A percentile compares a stretch with the other conserved stretches of the same genome.
Conservation (phyloP, 2,888 invertebrate species). For the Philereme vetulata region DNA sequence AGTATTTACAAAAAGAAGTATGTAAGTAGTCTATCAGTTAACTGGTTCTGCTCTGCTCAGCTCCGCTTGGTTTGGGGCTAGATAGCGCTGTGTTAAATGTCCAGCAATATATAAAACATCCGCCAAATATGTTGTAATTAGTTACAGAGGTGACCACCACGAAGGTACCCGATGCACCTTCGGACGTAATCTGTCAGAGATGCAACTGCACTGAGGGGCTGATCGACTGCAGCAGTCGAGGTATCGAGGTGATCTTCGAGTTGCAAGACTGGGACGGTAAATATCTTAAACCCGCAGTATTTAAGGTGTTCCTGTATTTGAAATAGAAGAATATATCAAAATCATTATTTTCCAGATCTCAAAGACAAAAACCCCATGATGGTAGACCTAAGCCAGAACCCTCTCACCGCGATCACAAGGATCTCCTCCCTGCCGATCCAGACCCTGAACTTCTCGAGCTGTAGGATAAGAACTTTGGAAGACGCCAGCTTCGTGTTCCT, state of each 20-base stretch:
- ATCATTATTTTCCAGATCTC: slow-evolving; percentile 47
- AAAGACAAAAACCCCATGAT: slow-evolving; percentile 39
- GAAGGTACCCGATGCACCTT: slow-evolving; percentile 13
- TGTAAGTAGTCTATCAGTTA: too few relatives aligned
- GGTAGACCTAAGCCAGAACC: slow-evolving; percentile 64
- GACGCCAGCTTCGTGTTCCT: slow-evolving; percentile 84
- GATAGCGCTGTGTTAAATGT: too few relatives aligned
- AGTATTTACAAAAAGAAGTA: too few relatives aligned
- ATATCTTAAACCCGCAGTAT: too few relatives aligned
- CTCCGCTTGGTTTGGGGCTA: too few relatives aligned
- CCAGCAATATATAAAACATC: too few relatives aligned
- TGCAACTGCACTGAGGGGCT: slow-evolving; percentile 45
- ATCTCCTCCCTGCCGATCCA: slow-evolving; percentile 77
- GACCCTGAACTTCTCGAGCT: slow-evolving; percentile 83
- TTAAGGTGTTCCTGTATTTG: too few relatives aligned
- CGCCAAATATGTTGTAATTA: too few relatives aligned
- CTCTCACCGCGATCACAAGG: slow-evolving; percentile 58
- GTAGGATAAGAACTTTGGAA: slow-evolving; percentile 82
- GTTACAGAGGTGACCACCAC: slow-evolving; percentile 20
- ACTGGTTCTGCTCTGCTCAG: too few relatives aligned
- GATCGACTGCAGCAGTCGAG: slow-evolving; percentile 45
- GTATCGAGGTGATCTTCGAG: slow-evolving; percentile 43
- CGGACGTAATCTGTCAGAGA: slow-evolving; percentile 42
- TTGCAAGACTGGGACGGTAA: slow-evolving; percentile 53
- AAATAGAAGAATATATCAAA: too few relatives aligned